These are phyloP conservation scores for Chlamydotis undulata DNA, from an alignment of 2,113 vertebrate species.

Conservation along the genomic window DNA sequence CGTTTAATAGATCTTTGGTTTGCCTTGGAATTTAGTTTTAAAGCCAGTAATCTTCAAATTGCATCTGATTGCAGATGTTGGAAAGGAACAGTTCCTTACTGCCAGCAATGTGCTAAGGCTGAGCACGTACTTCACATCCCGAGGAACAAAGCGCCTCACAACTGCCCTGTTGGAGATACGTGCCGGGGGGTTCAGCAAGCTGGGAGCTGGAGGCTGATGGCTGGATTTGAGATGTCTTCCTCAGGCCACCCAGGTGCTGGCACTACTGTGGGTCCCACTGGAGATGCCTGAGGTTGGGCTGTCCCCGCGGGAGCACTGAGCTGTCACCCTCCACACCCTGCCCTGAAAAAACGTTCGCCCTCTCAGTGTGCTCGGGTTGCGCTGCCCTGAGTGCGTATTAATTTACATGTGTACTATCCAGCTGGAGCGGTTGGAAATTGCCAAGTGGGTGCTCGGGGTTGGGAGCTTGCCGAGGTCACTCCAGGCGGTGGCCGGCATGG, in stretches of 20 bases:
- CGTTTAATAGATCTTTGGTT: background rate
- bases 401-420: background rate
- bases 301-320: background rate
- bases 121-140: background rate
- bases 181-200: background rate
- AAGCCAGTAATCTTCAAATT: background rate
- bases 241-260: background rate
- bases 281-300: background rate
- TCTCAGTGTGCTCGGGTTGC: background rate
- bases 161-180: rapidly evolving
- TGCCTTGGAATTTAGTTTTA: background rate
- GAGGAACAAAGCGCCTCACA: background rate
- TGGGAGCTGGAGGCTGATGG: background rate
- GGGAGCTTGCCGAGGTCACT: background rate
- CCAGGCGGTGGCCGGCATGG: background rate
- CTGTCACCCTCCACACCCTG: background rate
- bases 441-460: background rate
- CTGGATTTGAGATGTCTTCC: background rate
- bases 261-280: background rate
- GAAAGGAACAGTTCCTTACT: background rate
- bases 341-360: rapidly evolving
- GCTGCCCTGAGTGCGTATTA: background rate
- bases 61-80: background rate
- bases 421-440: background rate
- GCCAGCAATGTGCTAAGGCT: background rate